These are phyloP conservation scores for Pluvialis apricaria DNA, from an alignment of 2,113 vertebrate genomes.

Conservation along the genomic window DNA sequence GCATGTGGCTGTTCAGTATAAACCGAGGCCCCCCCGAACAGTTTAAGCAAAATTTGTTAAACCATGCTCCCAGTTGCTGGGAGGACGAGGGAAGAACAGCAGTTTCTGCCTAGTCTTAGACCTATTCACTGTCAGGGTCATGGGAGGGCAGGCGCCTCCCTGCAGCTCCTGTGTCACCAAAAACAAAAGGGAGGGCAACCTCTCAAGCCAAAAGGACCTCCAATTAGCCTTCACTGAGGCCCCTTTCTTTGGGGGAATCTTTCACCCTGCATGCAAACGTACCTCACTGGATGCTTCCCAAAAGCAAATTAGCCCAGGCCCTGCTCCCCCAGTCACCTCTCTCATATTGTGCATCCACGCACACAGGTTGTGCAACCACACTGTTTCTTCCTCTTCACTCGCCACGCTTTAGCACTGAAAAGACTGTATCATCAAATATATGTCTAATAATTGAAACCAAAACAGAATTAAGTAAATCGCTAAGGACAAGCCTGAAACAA, in stretches of 20 bases:
- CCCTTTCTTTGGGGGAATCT: neutral
- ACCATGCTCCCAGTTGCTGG: neutral
- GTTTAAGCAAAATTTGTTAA: neutral
- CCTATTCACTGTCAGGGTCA: neutral
- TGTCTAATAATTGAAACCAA: neutral
- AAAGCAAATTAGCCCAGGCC: neutral
- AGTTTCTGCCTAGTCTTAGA: neutral
- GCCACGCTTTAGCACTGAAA: neutral
- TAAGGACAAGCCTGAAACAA: neutral
- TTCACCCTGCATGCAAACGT: neutral
- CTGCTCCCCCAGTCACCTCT: neutral
- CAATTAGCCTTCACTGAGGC: neutral
- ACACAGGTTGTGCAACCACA: neutral
- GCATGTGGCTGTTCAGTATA: neutral
- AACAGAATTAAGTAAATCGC: neutral
- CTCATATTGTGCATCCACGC: neutral
- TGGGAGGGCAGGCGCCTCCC: neutral
- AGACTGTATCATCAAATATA: too few relatives aligned
- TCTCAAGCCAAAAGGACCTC: neutral
- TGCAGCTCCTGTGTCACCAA: neutral
- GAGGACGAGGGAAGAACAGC: neutral
- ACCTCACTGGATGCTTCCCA: neutral
- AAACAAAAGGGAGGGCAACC: neutral
- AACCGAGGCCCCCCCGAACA: neutral
- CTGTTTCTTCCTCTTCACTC: neutral